These are phyloP conservation scores for Tipula vernalis DNA, from an alignment of 2,888 invertebrate species.

Conservation along the genomic window DNA sequence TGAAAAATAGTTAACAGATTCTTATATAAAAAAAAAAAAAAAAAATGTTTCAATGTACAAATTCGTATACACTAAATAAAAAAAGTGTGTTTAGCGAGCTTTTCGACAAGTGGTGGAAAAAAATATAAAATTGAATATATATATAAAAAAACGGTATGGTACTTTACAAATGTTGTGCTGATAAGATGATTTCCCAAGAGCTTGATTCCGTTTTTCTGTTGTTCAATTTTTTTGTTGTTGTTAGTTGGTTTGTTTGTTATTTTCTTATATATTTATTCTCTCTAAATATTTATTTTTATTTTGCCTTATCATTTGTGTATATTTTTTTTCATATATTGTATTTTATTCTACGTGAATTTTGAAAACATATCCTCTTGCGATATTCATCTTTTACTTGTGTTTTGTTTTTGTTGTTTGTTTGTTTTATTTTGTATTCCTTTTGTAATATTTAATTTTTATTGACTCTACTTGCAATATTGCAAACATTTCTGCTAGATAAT, in stretches of 20 bases:
- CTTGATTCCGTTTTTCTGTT: constrained; percentile 6
- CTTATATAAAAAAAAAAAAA: not conserved
- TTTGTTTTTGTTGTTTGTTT: not conserved
- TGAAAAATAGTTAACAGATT: not conserved
- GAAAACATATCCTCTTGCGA: constrained; percentile 10
- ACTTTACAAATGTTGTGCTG: constrained; percentile 8
- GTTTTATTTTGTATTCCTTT: not conserved
- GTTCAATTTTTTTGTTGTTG: not conserved
- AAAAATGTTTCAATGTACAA: not conserved
- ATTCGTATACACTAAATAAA: not conserved
- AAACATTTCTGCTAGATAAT: not conserved
- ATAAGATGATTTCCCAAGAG: constrained; percentile 10
- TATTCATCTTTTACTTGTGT: constrained; percentile 7
- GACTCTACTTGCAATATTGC: constrained; percentile 6
- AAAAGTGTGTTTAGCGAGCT: constrained; percentile 8
- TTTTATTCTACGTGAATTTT: not conserved
- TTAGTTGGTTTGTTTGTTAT: not conserved
- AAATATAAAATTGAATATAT: not conserved
- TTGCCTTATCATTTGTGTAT: not conserved
- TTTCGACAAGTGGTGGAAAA: not conserved
- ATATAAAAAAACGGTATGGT: not conserved
- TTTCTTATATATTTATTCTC: not conserved
- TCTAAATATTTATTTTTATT: not conserved
- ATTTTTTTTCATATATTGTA: not conserved
- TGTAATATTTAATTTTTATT: not conserved